Base-by-base conservation (phyloP, 2,888 invertebrate species). In the Cepaea hortensis region DNA sequence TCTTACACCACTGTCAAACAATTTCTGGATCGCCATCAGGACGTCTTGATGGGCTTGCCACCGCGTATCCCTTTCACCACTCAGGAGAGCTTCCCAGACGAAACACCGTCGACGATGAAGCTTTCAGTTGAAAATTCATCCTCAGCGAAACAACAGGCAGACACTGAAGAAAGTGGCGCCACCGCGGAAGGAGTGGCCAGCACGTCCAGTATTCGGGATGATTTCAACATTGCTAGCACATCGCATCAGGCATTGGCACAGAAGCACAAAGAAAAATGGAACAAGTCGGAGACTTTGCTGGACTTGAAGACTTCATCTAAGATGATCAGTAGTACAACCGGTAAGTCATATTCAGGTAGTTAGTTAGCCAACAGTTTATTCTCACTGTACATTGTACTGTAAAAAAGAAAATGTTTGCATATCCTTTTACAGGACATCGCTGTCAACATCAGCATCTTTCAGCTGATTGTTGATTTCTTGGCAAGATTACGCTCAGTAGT, bases 21-120 rank as follows among this genome's bases (percentile, higher is more conserved):
- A 48, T 85, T 81, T 72, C 23, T 81, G 35, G 85, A 85, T 62
- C 73, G 85, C 15, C 85, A 85, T 15, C 85, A 50, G 11, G 48
- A 75, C 11, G 46, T 85, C 46, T 46, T 65, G 65, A 0, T 46
- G 3, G 65, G 18, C 4, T 11, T 55, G 55, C 55, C 55, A 55
- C 6, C 11, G 11, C 6, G 11, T 55, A 55, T 6, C 11, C 55
- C 55, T 6, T 0, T 3, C 7, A 11, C 23, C 1, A 7, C 75
- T 6, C 1, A 62, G 9, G 62, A 61, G 11, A n/a, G 65, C 50
- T 81, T 75, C 62, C 75, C 85, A 0, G 46, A 76, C 50, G 81
- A 73, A 13, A 65, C 81, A 15, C 81, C 85, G 20, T 76, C 85
- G 18, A 50, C 77, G 23, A 70, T n/a, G 23, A 7, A 20, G 20